Base-by-base conservation (phyloP, 2,888 invertebrate species). In the Oasisia sp. region DNA sequence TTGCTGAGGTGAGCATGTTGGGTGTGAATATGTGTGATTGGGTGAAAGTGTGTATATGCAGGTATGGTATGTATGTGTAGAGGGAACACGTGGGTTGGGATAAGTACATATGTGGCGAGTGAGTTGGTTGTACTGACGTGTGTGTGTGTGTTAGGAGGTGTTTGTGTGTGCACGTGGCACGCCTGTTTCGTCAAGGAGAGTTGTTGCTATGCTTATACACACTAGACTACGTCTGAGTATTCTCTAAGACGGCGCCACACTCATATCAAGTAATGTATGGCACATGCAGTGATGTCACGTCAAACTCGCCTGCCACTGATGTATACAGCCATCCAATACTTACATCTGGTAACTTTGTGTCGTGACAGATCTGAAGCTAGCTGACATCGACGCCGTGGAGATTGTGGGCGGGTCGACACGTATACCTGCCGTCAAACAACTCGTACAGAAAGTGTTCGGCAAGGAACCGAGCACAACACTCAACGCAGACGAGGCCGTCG, bases 371-470 rank as follows among this genome's bases (percentile, higher is more conserved):
- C 96, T 99, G 93, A 97, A 97, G 93, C 96, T 97, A 92, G 98
- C 98, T 92, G 99, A 99, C 92, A 98, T 99, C 94, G 97, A 98
- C 96, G 97, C 99, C 0, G 98, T 99, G 50, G 99, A 99, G 97
- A 97, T 99, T 94, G 98, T 99, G 89, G 99, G 99, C 89, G 99
- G 99, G 14, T 98, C 98, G 0, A 98, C 98, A 92, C 97, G 99
- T 95, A 98, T 99, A 95, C 99, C 99, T 5, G 98, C 98, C 50
- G 97, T 99, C 92, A 99, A 99, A 96, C 97, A 97, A 93, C 96
- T 99, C 93, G 98, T 99, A 94, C 98, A 98, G 95, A 98, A 98
- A 96, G 98, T 99, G 0, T 97, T 97, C 95, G 97, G 98, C 92
- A 98, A 98, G 95, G 97, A 97, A 91, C 98, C 98, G 9, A 98